Base-by-base conservation (phyloP, 2,888 invertebrate genomes). In the Dolichopus griseipennis region DNA sequence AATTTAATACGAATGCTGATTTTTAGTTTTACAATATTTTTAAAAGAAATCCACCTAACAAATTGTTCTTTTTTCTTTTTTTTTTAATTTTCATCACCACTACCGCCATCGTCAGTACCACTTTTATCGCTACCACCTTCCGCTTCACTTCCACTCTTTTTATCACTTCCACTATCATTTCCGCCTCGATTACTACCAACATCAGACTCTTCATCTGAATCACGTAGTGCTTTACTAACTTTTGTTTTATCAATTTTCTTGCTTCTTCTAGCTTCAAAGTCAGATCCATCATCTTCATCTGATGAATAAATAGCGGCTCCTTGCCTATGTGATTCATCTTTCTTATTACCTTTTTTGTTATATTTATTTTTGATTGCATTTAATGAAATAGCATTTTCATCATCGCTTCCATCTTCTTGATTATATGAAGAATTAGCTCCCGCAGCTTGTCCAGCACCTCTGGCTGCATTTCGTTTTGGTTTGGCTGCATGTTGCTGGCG, bases 311-410 rank as follows among this genome's bases (percentile, higher is more conserved):
- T 95, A 10, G 88, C 86, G 0, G 87, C 87, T 12, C 68, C 69
- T 41, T 71, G 69, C 33, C 6, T 70, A 72, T 61, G 61, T n/a
- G 66, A 61, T 12, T 68, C 69, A 20, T 70, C 64, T 6, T 66
- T 62, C 1, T 43, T 27, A 4, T 68, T 69, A 15, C 80, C 79
- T 37, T 88, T 88, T 78, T 87, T 86, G 75, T 95, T 97, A 82
- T 93, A 96, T 77, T 93, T 92, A 81, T 92, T 95, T 83, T 97
- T 97, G 78, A 97, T 97, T 63, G 96, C 96, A 69, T 92, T 89
- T 27, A 97, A 84, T 0, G 96, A 96, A 75, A 97, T 94, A 0
- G 91, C 92, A 69, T 92, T 93, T 77, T 95, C 95, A 79, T 95
- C 96, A 70, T 95, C 95, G n/a, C 93, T 93, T 71, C 91, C 95